Base-by-base conservation (phyloP, 2,888 invertebrate species). In the Koerneria pararmatus region DNA sequence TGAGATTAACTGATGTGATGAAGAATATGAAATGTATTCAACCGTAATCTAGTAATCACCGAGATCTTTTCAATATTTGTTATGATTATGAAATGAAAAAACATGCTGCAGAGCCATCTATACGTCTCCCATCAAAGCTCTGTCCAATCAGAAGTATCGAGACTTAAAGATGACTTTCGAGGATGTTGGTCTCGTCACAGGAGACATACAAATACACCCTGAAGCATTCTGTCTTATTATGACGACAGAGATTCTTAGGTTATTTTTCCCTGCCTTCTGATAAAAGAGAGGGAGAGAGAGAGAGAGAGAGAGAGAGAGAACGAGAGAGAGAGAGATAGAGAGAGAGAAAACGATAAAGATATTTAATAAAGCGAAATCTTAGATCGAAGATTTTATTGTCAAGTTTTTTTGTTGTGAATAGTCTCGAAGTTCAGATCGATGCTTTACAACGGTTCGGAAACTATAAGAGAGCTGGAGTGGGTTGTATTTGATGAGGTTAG, bases 71-170 rank as follows among this genome's bases (percentile, higher is more conserved):
- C 57, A n/a, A 57, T 15, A 1, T 22, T 6, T 57, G n/a, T 5
- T 41, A 15, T 41, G 15, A 41, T 15, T 19, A 41, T 51, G 8
- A 51, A 6, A 51, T 51, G 51, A 51, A 41, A 41, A 41, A 8
- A 15, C 41, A 51, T 8, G 8, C 61, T 69, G 66, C 65, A 78
- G 83, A 54, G 80, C 78, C n/a, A 84, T 99, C 72, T 99, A 99
- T 85, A 99, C 98, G 0, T 97, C 97, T 0, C 98, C 98, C 0
- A 97, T 99, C 74, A 99, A 98, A 86, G 98, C 98, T 0, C 85
- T 98, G 1, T 98, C 97, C 0, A 98, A 98, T 87, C 98, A 98
- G 84, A 99, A 98, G 84, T 99, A 93, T 85, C 89, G 95, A 34
- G 98, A 99, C 82, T 98, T 99, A 84, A 93, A 92, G 84, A 66